Base-by-base conservation (phyloP, 2,113 vertebrate genomes). In the Tinamus guttatus region DNA sequence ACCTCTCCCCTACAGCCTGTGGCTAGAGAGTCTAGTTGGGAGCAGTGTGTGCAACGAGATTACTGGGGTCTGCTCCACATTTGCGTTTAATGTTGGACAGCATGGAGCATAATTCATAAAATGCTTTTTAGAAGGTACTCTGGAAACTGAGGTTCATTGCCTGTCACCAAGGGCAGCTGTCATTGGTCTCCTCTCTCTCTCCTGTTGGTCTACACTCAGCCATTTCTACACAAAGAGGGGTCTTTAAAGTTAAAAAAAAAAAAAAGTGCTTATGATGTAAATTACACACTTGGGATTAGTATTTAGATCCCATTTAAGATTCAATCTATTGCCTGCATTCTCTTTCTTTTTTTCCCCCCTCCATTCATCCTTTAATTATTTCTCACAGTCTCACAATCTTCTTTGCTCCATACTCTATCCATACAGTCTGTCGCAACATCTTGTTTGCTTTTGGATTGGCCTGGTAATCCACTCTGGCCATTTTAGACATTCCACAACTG, bases 251-350 rank as follows among this genome's bases (percentile, higher is more conserved):
- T 5, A 68, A 56, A 49, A 74, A 28, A 19, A 54, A 16, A 19
- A 32, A 32, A 10, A 22, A 47, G 28, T 6, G 9, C 30, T 41
- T 52, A 25, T 47, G 43, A 54, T 67, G 16, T 27, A 67, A 83
- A 9, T 63, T 28, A 10, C 3, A 45, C 19, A 7, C 6, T 67
- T 67, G 8, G 18, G 8, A 49, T 69, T 49, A 36, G 17, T 36
- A 21, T 56, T 68, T 73, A 15, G 15, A 67, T 41, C 67, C 79
- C 10, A 8, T 45, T 54, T 63, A 43, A 62, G 18, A 49, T 24
- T 56, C 7, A 79, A 41, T 1, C 0, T 38, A n/a, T 74, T 56
- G 4, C 2, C 1, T 38, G 9, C 3, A 13, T 56, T 3, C 7
- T 85, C 10, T 56, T 75, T 13, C 4, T 81, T 78, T 65, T 27